Evolutionary conservation across 2,888 invertebrate species (phyloP).

Genomic region (Lacanobia wlatinum): DNA sequence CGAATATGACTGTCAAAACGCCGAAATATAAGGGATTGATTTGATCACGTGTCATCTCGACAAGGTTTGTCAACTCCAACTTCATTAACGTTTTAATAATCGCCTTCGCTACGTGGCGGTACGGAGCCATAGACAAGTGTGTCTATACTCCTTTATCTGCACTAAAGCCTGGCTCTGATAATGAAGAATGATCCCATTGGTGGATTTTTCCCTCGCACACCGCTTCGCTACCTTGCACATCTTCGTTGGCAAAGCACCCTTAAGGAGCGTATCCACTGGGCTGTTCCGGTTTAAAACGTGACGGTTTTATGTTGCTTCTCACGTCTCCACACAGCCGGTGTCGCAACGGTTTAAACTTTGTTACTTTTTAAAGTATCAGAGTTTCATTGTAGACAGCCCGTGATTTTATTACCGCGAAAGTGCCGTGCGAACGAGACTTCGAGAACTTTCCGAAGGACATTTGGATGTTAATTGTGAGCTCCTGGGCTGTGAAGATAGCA

Average conservation of each 20-base stretch:
- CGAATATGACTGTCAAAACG: too few species aligned
- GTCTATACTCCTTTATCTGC: background rate
- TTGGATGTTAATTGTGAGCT: constrained; percentile 64
- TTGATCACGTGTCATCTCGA: too few species aligned
- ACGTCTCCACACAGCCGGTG: constrained; percentile 64
- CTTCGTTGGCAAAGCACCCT: background rate
- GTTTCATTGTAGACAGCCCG: constrained; percentile 62
- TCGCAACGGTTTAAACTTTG: constrained; percentile 65
- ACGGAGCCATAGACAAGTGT: too few species aligned
- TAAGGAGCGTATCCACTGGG: constrained; percentile 43
- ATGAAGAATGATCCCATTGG: background rate
- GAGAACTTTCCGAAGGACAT: constrained; percentile 58
- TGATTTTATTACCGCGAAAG: constrained; percentile 68
- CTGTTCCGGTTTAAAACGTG: constrained; percentile 66
- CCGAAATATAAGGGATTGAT: too few species aligned
- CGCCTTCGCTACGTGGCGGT: too few species aligned
- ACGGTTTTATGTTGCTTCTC: constrained; percentile 64
- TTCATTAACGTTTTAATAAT: too few species aligned
- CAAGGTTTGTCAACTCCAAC: too few species aligned
- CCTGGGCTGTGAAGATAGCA: constrained; percentile 56
- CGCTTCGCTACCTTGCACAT: background rate
- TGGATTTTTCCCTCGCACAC: background rate
- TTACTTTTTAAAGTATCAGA: constrained; percentile 64
- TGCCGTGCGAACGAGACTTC: constrained; percentile 58
- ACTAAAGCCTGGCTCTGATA: background rate